Conservation (phyloP, 2,113 vertebrate genomes). For the Serinus canaria region DNA sequence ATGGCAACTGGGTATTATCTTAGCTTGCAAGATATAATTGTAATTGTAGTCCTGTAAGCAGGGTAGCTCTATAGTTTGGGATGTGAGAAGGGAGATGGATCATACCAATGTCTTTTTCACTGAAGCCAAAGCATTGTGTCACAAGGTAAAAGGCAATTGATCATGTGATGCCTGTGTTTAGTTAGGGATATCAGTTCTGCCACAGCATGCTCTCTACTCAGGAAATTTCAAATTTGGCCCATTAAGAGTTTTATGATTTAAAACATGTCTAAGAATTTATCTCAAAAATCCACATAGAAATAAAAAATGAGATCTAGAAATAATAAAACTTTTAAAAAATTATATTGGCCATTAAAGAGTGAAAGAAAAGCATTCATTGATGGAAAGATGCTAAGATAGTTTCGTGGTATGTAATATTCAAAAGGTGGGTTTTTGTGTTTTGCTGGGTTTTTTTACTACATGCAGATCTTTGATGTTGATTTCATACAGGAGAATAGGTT, state of each 20-base stretch:
- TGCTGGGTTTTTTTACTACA: neutral
- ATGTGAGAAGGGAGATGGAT: neutral
- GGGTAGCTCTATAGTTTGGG: neutral
- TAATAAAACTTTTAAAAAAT: neutral
- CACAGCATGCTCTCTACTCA: neutral
- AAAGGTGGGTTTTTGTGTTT: neutral
- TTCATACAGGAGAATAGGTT: neutral
- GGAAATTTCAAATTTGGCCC: neutral
- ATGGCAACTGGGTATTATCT: neutral
- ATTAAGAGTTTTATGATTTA: neutral
- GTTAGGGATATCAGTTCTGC: accelerated
- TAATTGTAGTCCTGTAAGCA: neutral
- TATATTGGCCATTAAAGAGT: neutral
- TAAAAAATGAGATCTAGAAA: neutral
- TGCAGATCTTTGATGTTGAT: neutral
- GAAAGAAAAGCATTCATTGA: neutral
- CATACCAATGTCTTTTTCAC: neutral
- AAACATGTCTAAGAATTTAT: neutral
- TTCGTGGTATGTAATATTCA: neutral
- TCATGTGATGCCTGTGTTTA: neutral
- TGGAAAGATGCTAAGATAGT: neutral
- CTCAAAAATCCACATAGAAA: neutral
- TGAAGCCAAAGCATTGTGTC: neutral
- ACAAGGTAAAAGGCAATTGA: neutral
- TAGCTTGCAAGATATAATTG: neutral